Base-by-base conservation (phyloP, 1,140 invertebrate genomes). In the Philotrypesis tridentata region DNA sequence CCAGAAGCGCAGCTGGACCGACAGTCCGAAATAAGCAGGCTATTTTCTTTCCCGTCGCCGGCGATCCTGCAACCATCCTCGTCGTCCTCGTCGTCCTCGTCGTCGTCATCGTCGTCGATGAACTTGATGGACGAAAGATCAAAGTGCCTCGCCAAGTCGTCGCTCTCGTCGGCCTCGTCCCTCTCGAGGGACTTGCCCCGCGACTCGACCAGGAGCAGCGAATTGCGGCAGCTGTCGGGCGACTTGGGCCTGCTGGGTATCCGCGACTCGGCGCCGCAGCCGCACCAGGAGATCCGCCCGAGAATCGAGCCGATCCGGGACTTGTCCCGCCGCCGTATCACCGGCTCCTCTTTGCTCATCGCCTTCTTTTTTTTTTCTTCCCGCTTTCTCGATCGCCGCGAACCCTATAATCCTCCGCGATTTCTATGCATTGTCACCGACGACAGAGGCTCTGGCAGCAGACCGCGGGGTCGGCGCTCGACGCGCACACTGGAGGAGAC, bases 31-130 rank as follows among this genome's bases (percentile, higher is more conserved):
- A 55, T 55, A 17, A 55, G 21, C 48, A 55, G 48, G 21, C 48
- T 55, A 25, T 40, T 73, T 40, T 76, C 72, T 17, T 84, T 83
- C 21, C 86, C 80, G 21, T 87, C 85, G 17, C 76, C 65, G n/a
- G 89, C 89, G 61, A n/a, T n/a, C n/a, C n/a, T n/a, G n/a, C n/a
- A n/a, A n/a, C 91, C 90, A 40, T 90, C 91, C 82, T 92, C 12
- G 68, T n/a, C 61, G 61, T 12, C 40, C 25, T 55, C 78, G 40
- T 71, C 72, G 21, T 83, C 84, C 11, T 87, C 80, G 21, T 87
- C 85, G n/a, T 78, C 65, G n/a, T 89, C 89, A 61, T 91, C 90
- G 40, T 90, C 91, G 83, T 92, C 91, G 73, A 92, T 92, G 81
- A 86, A 92, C 83, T 87, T 91, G 85, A 92, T 87, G 61, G 84